Base-by-base conservation (phyloP, 2,888 invertebrate species). In the Tetropium fuscum region DNA sequence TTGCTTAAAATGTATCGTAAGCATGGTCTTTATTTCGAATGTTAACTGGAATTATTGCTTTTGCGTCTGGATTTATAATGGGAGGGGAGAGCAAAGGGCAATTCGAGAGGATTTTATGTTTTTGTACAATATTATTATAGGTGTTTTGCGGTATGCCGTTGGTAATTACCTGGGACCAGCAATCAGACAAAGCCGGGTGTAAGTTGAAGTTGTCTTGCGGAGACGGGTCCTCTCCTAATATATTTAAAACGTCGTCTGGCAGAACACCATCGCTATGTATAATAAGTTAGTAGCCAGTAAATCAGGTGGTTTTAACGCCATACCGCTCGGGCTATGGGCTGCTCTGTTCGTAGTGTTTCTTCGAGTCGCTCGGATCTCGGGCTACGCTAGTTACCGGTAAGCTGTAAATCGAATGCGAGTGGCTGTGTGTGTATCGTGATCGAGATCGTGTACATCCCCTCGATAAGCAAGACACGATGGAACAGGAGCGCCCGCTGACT, bases 191-290 rank as follows among this genome's bases (percentile, higher is more conserved):
- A 3, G 45, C 45, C 3, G 4, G 5, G 11, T 45, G 45, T 7
- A 45, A 7, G 1, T 16, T 45, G 10, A 13, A 4, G 1, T 3
- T 6, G 2, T 8, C 3, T 10, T 45, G 27, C 1, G 15, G 1
- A 10, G 3, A 1, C 2, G 44, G 16, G 30, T 45, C 44, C 8
- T 45, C 44, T 8, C 44, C 44, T 8, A 45, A 16, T 7, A 45
- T 45, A 6, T 18, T 11, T n/a, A 45, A 6, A 0, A 45, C 30
- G 5, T 45, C 44, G 2, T 45, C 44, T 15, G 30, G 16, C 6
- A 45, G 30, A 16, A 30, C 44, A 2, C 27, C 1, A 25, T 45
- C 44, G 10, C 30, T 30, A 8, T 45, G 44, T 6, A 16, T 27
- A 1, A 45, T 6, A 15, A 45, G 10, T 27, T 27, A n/a, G n/a